A percentile compares a stretch with the other conserved stretches of the same genome.
Conservation (phyloP, 2,888 invertebrate species). For the Pseudococcus longispinus region DNA sequence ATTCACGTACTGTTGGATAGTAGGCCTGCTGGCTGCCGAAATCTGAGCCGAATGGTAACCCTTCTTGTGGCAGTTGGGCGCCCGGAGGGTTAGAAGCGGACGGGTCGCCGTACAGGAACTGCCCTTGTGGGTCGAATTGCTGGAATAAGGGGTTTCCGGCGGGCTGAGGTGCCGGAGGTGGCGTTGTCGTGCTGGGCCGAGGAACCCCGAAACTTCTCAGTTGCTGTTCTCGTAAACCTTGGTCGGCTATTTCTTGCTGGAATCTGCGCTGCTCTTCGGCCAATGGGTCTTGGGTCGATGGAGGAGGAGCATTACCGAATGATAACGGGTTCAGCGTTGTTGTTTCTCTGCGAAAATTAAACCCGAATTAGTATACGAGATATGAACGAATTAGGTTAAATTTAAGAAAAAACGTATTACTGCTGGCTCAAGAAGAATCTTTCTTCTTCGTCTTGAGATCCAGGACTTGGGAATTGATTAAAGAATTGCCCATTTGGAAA, state of each 20-base stretch:
- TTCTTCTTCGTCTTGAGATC: constrained; percentile 42
- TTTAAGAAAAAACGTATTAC: background rate
- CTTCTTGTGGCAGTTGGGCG: background rate
- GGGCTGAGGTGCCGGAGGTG: constrained; percentile 6
- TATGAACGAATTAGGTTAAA: background rate
- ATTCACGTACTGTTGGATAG: constrained; percentile 38
- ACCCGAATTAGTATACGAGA: background rate
- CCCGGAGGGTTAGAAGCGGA: background rate
- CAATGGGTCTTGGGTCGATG: background rate
- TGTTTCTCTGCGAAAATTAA: background rate
- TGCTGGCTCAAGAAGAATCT: constrained; percentile 44
- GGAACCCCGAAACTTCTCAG: constrained; percentile 33
- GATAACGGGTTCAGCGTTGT: constrained; percentile 48
- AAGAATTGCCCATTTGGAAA: background rate
- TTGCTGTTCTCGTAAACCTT: constrained; percentile 50
- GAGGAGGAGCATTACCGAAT: constrained; percentile 20
- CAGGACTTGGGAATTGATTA: background rate
- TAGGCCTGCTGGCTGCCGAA: background rate
- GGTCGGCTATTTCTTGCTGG: constrained; percentile 52
- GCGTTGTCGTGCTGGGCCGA: constrained; percentile 4
- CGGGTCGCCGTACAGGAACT: background rate
- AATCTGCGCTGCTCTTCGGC: constrained; percentile 50
- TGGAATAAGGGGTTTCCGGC: background rate
- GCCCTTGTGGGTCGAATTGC: constrained; percentile 33
- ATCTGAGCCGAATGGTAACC: background rate